Evolutionary conservation across 2,113 vertebrate genomes (phyloP), one percentile per base, ranked within the genome.

Genomic region (Chaetodon auriga): DNA sequence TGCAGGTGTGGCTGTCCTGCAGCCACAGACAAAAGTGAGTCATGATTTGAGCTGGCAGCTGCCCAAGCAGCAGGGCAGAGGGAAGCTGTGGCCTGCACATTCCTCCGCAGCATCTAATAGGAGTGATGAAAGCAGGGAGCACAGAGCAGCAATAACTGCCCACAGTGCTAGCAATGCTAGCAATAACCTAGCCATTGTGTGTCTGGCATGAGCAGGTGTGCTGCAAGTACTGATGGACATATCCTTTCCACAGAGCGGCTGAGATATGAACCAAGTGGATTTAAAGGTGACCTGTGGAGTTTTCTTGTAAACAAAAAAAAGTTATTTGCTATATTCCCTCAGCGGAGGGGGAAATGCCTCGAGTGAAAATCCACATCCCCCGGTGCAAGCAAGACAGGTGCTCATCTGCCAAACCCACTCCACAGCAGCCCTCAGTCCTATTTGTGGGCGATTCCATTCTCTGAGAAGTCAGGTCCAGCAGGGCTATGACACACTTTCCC

Each of bases 121-220:
- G 43, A 88, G 91, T 49, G 90, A 90, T 91, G 93, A 94, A 80
- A 93, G 92, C 85, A 55, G 14, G 74, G 72, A 66, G 82, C 79
- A 53, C 79, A 69, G 73, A 83, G 54, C 73, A 51, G 64, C 72
- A 81, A 81, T 85, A 74, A 83, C 30, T 60, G 53, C 15, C 74
- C 65, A 48, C 51, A 63, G 61, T 18, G 62, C 57, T 25, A 36
- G 60, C 84, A 71, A 61, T 55, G n/a, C 65, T 0, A 62, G 68
- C 85, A 79, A 91, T 87, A 87, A 93, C 84, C 87, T 84, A 68
- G 46, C 65, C 70, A 83, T 80, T 88, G 90, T 86, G 76, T 46
- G 78, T 78, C 68, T 81, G 80, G 48, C 83, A 61, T 72, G 73
- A 85, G 82, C 90, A 94, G 92, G 88, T 93, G 90, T 87, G 79